phyloP scores from a whole-genome alignment of 2,113 vertebrate genomes.

The Trachemys scripta region DNA sequence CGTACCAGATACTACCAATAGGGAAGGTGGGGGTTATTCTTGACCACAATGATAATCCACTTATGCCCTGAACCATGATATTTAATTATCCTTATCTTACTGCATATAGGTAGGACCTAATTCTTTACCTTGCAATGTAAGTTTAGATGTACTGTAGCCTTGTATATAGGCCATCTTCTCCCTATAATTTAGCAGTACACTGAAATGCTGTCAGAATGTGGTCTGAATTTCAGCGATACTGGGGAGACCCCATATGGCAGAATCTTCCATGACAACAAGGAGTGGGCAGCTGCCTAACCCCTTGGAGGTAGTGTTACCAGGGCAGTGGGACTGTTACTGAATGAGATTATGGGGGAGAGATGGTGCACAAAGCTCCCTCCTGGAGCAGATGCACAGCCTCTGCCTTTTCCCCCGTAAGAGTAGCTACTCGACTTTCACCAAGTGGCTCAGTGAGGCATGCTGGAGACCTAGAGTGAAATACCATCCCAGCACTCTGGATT shows the following conservation, averaged over 20 bases:
- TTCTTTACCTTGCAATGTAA: background rate
- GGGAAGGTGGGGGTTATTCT: background rate
- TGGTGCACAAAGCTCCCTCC: background rate
- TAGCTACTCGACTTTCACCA: background rate
- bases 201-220: background rate
- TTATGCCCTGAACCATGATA: background rate
- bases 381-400: background rate
- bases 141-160: background rate
- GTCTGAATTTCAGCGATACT: background rate
- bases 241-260: background rate
- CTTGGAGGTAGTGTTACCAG: background rate
- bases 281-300: background rate
- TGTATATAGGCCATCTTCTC: background rate
- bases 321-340: background rate
- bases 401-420: background rate
- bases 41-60: fast-evolving
- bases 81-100: background rate
- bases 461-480: background rate
- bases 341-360: background rate
- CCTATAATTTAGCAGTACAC: background rate
- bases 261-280: background rate
- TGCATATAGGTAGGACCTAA: background rate
- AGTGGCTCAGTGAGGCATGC: background rate
- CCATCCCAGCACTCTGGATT: background rate
- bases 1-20: fast-evolving